phyloP scores from a whole-genome alignment of 2,888 invertebrate genomes.

The Ectobius pallidus region DNA sequence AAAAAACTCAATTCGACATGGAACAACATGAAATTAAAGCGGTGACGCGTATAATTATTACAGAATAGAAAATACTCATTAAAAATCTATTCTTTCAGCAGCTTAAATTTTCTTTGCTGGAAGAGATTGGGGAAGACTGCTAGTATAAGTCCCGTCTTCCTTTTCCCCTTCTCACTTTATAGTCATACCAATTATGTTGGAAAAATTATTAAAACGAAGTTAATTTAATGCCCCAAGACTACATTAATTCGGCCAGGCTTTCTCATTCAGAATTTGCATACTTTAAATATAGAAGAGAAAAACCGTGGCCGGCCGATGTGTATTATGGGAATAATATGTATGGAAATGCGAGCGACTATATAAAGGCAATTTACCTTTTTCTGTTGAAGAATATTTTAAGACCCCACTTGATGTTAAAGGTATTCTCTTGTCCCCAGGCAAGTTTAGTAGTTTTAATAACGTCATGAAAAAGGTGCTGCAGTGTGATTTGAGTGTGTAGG shows the following conservation, averaged over 20 bases:
- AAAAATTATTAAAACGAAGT: constrained; percentile 39
- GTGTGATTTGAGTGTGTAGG: background rate
- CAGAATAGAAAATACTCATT: too few species aligned
- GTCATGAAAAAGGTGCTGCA: background rate
- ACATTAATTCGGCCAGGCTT: constrained; percentile 34
- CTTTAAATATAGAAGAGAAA: constrained; percentile 36
- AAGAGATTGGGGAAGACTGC: too few species aligned
- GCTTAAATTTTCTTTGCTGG: too few species aligned
- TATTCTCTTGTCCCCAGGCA: background rate
- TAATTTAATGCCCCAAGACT: constrained; percentile 39
- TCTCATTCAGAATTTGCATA: constrained; percentile 40
- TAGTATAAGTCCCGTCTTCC: too few species aligned
- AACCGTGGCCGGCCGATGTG: constrained; percentile 4
- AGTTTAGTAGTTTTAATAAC: constrained; percentile 26
- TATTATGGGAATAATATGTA: constrained; percentile 42
- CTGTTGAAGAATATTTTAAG: constrained; percentile 25
- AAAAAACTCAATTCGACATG: too few species aligned
- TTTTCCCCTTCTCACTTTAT: background rate
- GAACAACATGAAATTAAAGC: too few species aligned
- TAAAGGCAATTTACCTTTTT: constrained; percentile 28
- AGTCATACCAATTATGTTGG: constrained; percentile 31
- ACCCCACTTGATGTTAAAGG: constrained; percentile 9
- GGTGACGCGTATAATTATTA: too few species aligned
- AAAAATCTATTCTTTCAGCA: too few species aligned
- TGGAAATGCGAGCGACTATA: constrained; percentile 36